These are phyloP conservation scores for Brassicogethes aeneus DNA, from an alignment of 2,888 invertebrate species.

Conservation along the genomic window DNA sequence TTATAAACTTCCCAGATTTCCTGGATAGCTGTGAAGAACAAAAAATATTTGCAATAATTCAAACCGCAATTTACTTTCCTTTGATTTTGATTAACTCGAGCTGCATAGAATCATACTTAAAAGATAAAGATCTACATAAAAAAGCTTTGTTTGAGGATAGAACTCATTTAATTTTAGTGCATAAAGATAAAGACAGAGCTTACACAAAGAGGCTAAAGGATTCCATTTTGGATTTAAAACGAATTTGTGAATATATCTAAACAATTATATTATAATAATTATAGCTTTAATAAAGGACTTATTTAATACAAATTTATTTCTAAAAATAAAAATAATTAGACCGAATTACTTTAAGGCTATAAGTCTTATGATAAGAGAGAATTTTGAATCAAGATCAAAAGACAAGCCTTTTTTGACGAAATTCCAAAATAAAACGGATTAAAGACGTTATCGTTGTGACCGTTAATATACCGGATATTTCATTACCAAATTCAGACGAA, in stretches of 20 bases:
- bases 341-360: too few relatives aligned
- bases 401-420: too few relatives aligned
- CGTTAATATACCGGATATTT: too few relatives aligned
- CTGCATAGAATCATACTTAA: constrained; percentile 21
- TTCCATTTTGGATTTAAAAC: constrained; percentile 25
- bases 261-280: too few relatives aligned
- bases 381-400: too few relatives aligned
- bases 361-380: too few relatives aligned
- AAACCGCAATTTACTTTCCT: constrained; percentile 29
- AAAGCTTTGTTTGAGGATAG: constrained; percentile 27
- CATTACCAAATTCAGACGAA: too few relatives aligned
- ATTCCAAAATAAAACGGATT: too few relatives aligned
- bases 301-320: too few relatives aligned
- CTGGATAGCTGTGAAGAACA: constrained; percentile 31
- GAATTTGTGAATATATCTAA: constrained; percentile 23
- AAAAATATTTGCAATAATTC: constrained; percentile 28
- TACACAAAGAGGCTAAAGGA: constrained; percentile 22
- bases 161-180: constrained; percentile 22
- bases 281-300: too few relatives aligned
- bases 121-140: constrained; percentile 20
- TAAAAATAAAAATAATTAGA: too few relatives aligned
- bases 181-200: constrained; percentile 22
- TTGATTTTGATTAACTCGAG: constrained; percentile 24
- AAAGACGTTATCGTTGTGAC: too few relatives aligned
- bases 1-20: constrained; percentile 28